Evolutionary conservation across 2,113 vertebrate genomes (phyloP).

Genomic region (Peromyscus polionotus): DNA sequence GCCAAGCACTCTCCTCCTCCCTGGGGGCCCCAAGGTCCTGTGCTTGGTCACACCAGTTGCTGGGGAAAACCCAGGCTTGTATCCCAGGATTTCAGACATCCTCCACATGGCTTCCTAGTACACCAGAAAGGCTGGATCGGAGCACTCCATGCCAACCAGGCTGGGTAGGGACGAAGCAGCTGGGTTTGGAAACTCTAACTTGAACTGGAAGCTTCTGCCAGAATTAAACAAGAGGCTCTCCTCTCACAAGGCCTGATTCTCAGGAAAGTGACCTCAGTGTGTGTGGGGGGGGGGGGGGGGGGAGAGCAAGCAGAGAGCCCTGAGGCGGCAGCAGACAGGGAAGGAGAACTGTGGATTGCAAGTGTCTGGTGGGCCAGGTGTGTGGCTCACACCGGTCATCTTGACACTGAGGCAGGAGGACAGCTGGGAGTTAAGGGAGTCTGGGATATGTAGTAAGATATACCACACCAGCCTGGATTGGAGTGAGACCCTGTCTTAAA

Average conservation of each 20-base stretch:
- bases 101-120: constrained; percentile 74
- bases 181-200: not conserved
- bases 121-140: constrained; percentile 64
- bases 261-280: constrained; percentile 70
- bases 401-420: not conserved
- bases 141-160: not conserved
- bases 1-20: not conserved
- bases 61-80: not conserved
- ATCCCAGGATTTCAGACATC: constrained; percentile 74
- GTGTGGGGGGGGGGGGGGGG: not conserved
- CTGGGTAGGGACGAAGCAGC: not conserved
- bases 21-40: not conserved
- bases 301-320: not conserved
- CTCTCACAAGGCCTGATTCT: constrained; percentile 65
- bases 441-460: not conserved
- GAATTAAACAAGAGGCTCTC: constrained; percentile 33
- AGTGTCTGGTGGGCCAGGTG: not conserved
- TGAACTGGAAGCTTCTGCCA: constrained; percentile 42
- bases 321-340: not conserved
- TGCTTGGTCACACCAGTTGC: not conserved
- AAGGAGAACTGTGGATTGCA: not conserved
- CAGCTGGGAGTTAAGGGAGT: not conserved
- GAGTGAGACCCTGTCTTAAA: not conserved
- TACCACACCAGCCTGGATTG: not conserved
- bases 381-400: not conserved